A percentile compares a stretch with the other conserved stretches of the same genome.
Conservation (phyloP, 1,140 invertebrate species). For the Apis mellifera region Amel_HAv3.1 CM009935.2:9491501-9492000, state of each 20-base stretch:
- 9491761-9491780: neutral
- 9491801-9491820: slow-evolving; percentile 87
- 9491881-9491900: slow-evolving; percentile 85
- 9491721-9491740: no score
- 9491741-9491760: no score
- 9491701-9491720: slow-evolving; percentile 16
- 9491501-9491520: slow-evolving; percentile 86
- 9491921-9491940: neutral
- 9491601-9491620: slow-evolving; percentile 79
- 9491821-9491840: slow-evolving; percentile 87
- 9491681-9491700: slow-evolving; percentile 85
- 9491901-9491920: slow-evolving; percentile 85
- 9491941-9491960: neutral
- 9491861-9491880: slow-evolving; percentile 86
- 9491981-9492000: slow-evolving; percentile 19
- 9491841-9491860: slow-evolving; percentile 90
- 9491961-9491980: neutral
- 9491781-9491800: slow-evolving; percentile 84
- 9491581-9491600: slow-evolving; percentile 89
- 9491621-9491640: slow-evolving; percentile 81
- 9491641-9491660: slow-evolving; percentile 86
- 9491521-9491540: slow-evolving; percentile 88
- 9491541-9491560: slow-evolving; percentile 87
- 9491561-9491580: slow-evolving; percentile 92
- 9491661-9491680: slow-evolving; percentile 85